phyloP scores from a whole-genome alignment of 2,888 invertebrate genomes.

The Choreutis nemorana region DNA sequence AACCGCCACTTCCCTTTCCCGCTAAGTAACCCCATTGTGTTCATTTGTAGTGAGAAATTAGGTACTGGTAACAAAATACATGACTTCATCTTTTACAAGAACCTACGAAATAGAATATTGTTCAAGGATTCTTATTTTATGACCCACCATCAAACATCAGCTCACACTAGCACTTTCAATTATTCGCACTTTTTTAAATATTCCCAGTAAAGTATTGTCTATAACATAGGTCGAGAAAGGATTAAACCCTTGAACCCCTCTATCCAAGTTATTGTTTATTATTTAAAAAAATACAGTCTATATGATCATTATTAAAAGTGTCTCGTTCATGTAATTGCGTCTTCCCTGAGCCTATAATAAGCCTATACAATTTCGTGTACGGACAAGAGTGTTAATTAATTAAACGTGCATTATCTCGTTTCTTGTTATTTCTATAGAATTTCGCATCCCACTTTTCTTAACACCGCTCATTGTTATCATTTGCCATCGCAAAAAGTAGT shows the following conservation, averaged over 20 bases:
- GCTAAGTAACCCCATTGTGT: no score
- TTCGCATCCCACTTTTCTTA: slow-evolving; percentile 38
- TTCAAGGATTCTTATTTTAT: no score
- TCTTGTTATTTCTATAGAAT: slow-evolving; percentile 37
- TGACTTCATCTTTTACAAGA: no score
- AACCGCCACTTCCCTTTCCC: no score
- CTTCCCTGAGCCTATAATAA: slow-evolving; percentile 1
- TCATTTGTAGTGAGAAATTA: no score
- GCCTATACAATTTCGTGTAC: slow-evolving; percentile 12
- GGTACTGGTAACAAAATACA: no score
- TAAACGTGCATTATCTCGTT: slow-evolving; percentile 32
- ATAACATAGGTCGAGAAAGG: no score
- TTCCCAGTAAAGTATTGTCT: no score
- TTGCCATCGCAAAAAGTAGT: slow-evolving; percentile 57
- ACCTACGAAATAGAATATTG: no score
- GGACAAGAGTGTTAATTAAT: slow-evolving; percentile 37
- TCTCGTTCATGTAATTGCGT: slow-evolving; percentile 5
- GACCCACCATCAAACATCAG: no score
- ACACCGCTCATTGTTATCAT: slow-evolving; percentile 57
- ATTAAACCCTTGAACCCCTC: neutral
- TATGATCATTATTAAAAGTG: slow-evolving; percentile 1
- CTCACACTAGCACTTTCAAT: no score
- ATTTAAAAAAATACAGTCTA: slow-evolving; percentile 1
- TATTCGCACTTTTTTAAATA: no score
- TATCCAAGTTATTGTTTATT: neutral